phyloP scores from a whole-genome alignment of 1,140 invertebrate species.

The Spodoptera frugiperda region DNA sequence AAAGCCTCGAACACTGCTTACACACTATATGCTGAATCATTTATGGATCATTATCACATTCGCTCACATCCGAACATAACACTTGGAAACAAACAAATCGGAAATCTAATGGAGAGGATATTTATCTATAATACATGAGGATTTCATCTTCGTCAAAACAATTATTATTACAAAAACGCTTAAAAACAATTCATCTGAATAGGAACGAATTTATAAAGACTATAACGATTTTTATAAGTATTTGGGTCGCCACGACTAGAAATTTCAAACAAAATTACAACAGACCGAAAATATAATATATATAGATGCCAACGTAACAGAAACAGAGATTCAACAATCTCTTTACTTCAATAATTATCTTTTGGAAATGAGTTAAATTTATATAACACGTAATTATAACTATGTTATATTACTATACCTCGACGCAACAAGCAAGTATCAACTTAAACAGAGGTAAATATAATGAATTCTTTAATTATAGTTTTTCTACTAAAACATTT shows the following conservation, averaged over 20 bases:
- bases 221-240: conserved; percentile 67
- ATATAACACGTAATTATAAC: conserved; percentile 74
- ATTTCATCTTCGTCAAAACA: conserved; percentile 57
- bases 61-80: conserved; percentile 53
- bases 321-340: conserved; percentile 66
- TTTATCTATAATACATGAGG: conserved; percentile 70
- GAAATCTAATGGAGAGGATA: conserved; percentile 66
- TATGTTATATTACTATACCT: conserved; percentile 67
- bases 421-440: conserved; percentile 79
- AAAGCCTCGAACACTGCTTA: conserved; percentile 64
- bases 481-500: conserved; percentile 81
- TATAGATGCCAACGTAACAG: conserved; percentile 58
- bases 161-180: conserved; percentile 53
- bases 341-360: conserved; percentile 51
- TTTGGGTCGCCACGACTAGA: conserved; percentile 81
- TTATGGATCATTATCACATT: conserved; percentile 62
- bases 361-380: conserved; percentile 69
- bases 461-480: conserved; percentile 76
- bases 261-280: conserved; percentile 66
- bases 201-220: conserved; percentile 69
- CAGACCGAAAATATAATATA: conserved; percentile 62
- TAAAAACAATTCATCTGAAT: conserved; percentile 57
- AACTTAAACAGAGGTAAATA: conserved; percentile 84
- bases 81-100: conserved; percentile 50
- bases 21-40: conserved; percentile 70